Base-by-base conservation (phyloP, 2,888 invertebrate genomes). In the Acronicta leporina region DNA sequence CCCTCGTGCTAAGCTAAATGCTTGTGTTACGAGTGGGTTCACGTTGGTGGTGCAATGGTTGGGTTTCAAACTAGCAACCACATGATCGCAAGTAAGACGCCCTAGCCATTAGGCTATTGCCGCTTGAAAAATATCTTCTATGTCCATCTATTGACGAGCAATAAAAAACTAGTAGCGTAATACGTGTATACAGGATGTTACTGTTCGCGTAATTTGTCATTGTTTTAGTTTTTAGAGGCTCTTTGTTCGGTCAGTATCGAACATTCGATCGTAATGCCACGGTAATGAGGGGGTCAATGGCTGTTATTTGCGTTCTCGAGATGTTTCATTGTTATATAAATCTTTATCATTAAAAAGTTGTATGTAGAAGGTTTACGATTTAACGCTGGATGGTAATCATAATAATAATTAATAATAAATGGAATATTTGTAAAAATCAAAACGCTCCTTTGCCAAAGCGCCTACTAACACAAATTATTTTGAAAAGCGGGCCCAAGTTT, bases 141-240 rank as follows among this genome's bases (percentile, higher is more conserved):
- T 16, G 33, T 27, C 35, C 5, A 35, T 35, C 14, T 30, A n/a
- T 51, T 33, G 30, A 9, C 13, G 30, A 38, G 27, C 33, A 59
- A 58, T 60, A 69, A 71, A 60, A 45, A 47, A 61, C 14, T 44
- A 54, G 40, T 14, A 41, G 33, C 15, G 25, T 55, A 55, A 51
- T 51, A 53, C 68, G 63, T 53, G 53, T 60, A 50, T 63, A 74
- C 77, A 81, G 83, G 84, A 80, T 82, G 78, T 54, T 66, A 67
- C 53, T 68, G 68, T 52, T 53, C 68, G 63, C 54, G 73, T 79
- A 82, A 82, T 83, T 77, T 84, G 80, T 82, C 85, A 82, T 85
- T 85, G 86, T 85, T 83, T 85, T 77, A 81, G 79, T 82, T 85
- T 85, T 85, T 83, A 68, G 75, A 60, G 66, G 59, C 61, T 79